Base-by-base conservation (phyloP, 2,888 invertebrate species). In the Poecilobothrus nobilitatus region DNA sequence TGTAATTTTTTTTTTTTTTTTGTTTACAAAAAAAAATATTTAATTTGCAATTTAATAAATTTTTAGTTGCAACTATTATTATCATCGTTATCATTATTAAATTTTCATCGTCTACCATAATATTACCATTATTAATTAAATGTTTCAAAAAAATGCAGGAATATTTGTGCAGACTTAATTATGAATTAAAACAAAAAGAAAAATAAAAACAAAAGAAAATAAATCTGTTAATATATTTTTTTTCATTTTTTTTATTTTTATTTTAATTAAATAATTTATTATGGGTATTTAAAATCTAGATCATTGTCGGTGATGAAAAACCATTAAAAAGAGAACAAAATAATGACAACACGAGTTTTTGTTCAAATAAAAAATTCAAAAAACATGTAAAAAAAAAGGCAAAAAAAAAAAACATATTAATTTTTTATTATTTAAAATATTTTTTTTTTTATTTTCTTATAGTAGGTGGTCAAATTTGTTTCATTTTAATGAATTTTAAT, bases 261-360 rank as follows among this genome's bases (percentile, higher is more conserved):
- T 53, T 53, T 53, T 53, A 53, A 53, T 53, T 53, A 53, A 53
- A 53, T 53, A 53, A 53, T 53, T 53, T 53, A 53, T 53, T 53
- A 53, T 53, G 15, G 18, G 53, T 18, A 53, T 53, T 53, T 53
- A 53, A 53, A 53, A 53, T 12, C 18, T 53, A n/a, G 53, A 53
- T 53, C 53, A 53, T 12, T 53, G 53, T 53, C 53, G 53, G 53
- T 37, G 37, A 37, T 10, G 12, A 37, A 37, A 37, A 37, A 7
- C 8, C 7, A 37, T 37, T 27, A 27, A 27, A 27, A 27, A 27
- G 27, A 27, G 27, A 27, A 27, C 37, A 37, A 37, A 37, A 37
- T 37, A 10, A 10, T 37, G 8, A 5, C 1, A 37, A 37, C 37
- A 10, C 37, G 12, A 12, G 12, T 37, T 37, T 37, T 10, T 10